A percentile compares a stretch with the other conserved stretches of the same genome.
Evolutionary conservation across 2,797 vertebrate genomes (phyloP).

Genomic region (Hydrocynus forskahlii): DNA sequence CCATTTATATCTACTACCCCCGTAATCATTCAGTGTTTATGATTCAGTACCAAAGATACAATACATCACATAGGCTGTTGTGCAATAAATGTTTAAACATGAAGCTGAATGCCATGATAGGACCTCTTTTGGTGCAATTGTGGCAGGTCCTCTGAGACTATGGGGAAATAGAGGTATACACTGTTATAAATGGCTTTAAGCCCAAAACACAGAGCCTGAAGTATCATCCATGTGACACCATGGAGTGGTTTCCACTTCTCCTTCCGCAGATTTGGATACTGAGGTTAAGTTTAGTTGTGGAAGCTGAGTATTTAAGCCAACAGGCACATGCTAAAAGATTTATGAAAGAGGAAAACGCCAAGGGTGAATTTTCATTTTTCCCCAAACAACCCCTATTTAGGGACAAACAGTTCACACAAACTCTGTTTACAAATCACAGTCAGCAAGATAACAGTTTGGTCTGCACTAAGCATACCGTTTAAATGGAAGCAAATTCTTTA

Average conservation of each 20-base stretch:
- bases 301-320: conserved; percentile 86
- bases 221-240: conserved; percentile 20
- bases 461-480: conserved; percentile 66
- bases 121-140: not conserved
- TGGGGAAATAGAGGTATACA: conserved; percentile 25
- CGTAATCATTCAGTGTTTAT: not conserved
- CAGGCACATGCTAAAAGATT: conserved; percentile 93
- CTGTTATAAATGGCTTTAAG: conserved; percentile 22
- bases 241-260: conserved; percentile 23
- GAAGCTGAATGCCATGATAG: not conserved
- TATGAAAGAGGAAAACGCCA: conserved; percentile 87
- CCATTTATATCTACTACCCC: no score
- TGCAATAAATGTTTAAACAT: not conserved
- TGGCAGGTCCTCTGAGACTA: conserved; percentile 11
- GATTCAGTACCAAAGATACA: not conserved
- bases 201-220: conserved; percentile 8
- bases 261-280: conserved; percentile 58
- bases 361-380: conserved; percentile 85
- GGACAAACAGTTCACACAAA: conserved; percentile 62
- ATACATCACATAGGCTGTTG: not conserved
- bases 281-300: conserved; percentile 71
- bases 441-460: conserved; percentile 63
- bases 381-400: conserved; percentile 74
- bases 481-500: conserved; percentile 62
- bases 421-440: conserved; percentile 70